These are phyloP conservation scores for Sylvia borin DNA, from an alignment of 2,797 vertebrate species.

Conservation along the genomic window DNA sequence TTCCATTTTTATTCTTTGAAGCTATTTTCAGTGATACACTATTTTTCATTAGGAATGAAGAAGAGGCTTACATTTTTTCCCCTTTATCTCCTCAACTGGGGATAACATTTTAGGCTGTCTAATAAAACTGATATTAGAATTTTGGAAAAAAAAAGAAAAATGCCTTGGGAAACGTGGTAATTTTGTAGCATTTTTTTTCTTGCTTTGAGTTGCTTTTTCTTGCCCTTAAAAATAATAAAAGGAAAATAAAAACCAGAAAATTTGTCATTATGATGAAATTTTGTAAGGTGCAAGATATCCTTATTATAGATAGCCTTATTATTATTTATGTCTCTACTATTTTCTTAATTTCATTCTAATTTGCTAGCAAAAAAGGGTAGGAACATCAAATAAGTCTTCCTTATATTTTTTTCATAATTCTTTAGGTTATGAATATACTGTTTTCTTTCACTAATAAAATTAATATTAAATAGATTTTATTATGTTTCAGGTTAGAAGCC, in stretches of 20 bases:
- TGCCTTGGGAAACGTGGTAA: not conserved
- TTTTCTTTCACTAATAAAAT: not conserved
- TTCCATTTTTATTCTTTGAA: not conserved
- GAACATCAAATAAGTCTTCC: not conserved
- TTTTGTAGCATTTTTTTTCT: not conserved
- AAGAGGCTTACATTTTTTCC: not conserved
- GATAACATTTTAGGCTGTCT: not conserved
- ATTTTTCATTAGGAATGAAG: not conserved
- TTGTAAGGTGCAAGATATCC: not conserved
- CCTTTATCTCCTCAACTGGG: not conserved
- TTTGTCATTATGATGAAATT: not conserved
- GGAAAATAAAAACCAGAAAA: not conserved
- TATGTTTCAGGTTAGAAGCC: not conserved
- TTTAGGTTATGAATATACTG: not conserved
- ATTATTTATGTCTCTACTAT: not conserved
- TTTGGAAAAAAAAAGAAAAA: rapidly evolving
- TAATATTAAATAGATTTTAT: not conserved
- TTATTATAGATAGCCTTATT: not conserved
- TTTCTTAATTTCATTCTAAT: not conserved
- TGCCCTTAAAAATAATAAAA: not conserved
- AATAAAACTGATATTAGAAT: not conserved
- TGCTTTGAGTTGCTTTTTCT: not conserved
- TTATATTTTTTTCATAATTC: not conserved
- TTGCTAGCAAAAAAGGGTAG: not conserved
- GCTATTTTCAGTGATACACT: not conserved